Percentiles rank a stretch among this genome's conserved stretches.
These are phyloP conservation scores for Drosophila niveifrons DNA, from an alignment of 2,888 invertebrate genomes.

Conservation along the genomic window DNA sequence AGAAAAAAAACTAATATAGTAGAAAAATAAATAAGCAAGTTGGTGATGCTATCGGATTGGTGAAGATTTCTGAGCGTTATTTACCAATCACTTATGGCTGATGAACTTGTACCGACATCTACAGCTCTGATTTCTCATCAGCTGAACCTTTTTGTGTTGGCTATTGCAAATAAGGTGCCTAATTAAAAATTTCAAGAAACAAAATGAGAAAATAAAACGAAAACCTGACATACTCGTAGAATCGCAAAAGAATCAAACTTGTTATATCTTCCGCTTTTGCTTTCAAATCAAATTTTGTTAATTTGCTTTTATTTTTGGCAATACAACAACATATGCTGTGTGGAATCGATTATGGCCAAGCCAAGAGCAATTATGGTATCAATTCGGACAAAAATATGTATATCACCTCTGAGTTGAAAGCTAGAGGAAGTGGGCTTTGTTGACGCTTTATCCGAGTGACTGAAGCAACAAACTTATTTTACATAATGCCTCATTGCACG, in stretches of 20 bases:
- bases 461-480: constrained; percentile 56
- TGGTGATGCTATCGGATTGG: constrained; percentile 32
- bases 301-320: constrained; percentile 62
- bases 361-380: constrained; percentile 43
- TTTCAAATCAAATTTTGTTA: constrained; percentile 41
- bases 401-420: background rate
- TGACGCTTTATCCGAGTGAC: constrained; percentile 36
- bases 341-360: constrained; percentile 27
- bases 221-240: constrained; percentile 14
- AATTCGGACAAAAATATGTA: constrained; percentile 42
- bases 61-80: constrained; percentile 63
- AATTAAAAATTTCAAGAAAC: constrained; percentile 63
- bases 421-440: constrained; percentile 29
- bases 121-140: constrained; percentile 57
- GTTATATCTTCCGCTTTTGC: constrained; percentile 73
- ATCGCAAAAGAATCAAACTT: constrained; percentile 23
- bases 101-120: constrained; percentile 64
- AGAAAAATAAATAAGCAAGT: constrained; percentile 18
- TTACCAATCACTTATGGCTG: constrained; percentile 76
- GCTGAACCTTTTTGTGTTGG: constrained; percentile 25
- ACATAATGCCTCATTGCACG: constrained; percentile 40
- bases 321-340: constrained; percentile 19
- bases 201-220: constrained; percentile 22
- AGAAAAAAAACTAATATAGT: constrained; percentile 9
- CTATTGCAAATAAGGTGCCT: constrained; percentile 70